Evolutionary conservation across 2,797 vertebrate species (phyloP), one percentile per base, ranked within the genome.

Genomic region (Halcyon leucocephala): DNA sequence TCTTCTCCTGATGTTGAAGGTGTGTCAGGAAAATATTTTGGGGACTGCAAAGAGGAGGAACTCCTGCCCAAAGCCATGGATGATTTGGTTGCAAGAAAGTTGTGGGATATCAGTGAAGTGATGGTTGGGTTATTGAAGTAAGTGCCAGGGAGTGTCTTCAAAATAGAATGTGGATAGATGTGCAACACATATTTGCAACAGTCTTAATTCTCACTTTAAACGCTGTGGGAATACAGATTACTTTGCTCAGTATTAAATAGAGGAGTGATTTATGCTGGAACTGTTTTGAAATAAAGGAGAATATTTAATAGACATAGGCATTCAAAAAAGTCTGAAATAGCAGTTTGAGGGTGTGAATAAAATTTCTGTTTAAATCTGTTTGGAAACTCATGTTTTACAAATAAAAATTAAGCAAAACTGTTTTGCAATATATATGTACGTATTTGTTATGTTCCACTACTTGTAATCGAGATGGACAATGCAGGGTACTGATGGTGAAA

Each of bases 101-200:
- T 99, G 61, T 99, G 99, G 99, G 99, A 99, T 97, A 99, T 99
- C 66, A 99, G 99, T 96, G 99, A 99, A 95, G 98, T 99, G 78
- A 99, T 99, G 99, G 99, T 99, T 95, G 99, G 99, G 69, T 97
- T 99, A 77, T 96, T 98, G 86, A 99, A 98, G 66, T 99, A 98
- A 98, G 58, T 49, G 48, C 33, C 31, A 39, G 24, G 51, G 49
- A 19, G 4, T 73, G 25, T 91, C 58, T 88, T 62, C 73, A 69
- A 29, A 60, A 62, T 39, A 21, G 19, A 85, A 35, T 69, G 69
- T 86, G 77, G 57, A 44, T 77, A 74, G 48, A 66, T 91, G 26
- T 93, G 90, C 61, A 87, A 70, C 60, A 15, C 9, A 2, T 79
- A 62, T 81, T 92, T 94, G 18, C 66, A 65, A 33, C 41, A 86